Base-by-base conservation (phyloP, 2,888 invertebrate genomes). In the Limenitis camilla region DNA sequence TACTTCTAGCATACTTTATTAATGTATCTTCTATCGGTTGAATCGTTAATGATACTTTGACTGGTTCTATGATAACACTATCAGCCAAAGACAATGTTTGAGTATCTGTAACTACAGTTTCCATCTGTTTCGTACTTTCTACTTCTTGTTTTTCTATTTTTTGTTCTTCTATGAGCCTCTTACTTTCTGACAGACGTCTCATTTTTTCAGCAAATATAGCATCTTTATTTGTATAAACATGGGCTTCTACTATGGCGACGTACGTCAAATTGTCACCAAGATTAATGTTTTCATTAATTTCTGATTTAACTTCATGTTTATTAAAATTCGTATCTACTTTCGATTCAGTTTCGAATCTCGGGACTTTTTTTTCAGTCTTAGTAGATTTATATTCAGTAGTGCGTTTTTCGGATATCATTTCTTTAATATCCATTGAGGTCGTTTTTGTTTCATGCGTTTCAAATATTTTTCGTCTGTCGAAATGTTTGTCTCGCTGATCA, bases 211-310 rank as follows among this genome's bases (percentile, higher is more conserved):
- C 74, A 41, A 82, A 72, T 43, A 87, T 79, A 2, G 78, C 75
- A 43, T 85, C 77, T 63, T 75, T 74, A 39, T 86, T 85, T 4
- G 86, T 84, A 28, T 80, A 86, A 5, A 81, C 78, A 50, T 87
- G 87, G 5, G 87, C 70, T 60, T 87, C 82, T n/a, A 86, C 85
- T 33, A 80, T 73, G 2, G 85, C 86, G 39, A 82, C 58, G 40
- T 86, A 87, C 45, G 69, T 82, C 53, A 62, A 32, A n/a, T 49
- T 55, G 27, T 51, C 56, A 30, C 60, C 59, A 32, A 59, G 53
- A 39, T 41, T 55, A 11, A 38, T 38, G 6, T 45, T 36, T 52
- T 27, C 55, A 39, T 41, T 55, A 11, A 38, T 38, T 6, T 45
- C 45, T 52, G 30, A 41, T 56, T 32, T 39, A 1, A 51, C 11